Conservation (phyloP, 2,113 vertebrate genomes). For the Ailuropoda melanoleuca region DNA sequence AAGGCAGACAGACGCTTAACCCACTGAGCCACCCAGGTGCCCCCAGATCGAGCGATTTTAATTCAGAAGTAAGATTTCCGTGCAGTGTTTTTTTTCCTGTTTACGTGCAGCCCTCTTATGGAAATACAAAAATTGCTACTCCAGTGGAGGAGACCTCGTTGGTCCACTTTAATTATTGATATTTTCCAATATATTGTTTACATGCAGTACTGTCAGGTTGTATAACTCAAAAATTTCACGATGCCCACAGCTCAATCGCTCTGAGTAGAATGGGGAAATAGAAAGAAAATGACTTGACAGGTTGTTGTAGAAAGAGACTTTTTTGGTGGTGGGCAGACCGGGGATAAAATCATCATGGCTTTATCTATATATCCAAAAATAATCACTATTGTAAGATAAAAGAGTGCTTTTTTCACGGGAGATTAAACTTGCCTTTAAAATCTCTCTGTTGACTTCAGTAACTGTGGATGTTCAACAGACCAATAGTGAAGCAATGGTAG, state of each 20-base stretch:
- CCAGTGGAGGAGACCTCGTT: background rate
- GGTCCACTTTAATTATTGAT: background rate
- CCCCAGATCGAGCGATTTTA: background rate
- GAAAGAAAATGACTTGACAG: background rate
- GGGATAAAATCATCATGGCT: background rate
- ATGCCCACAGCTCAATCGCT: background rate
- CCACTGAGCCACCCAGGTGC: background rate
- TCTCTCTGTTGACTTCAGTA: background rate
- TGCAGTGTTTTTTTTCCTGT: background rate
- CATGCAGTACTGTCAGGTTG: background rate
- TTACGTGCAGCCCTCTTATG: background rate
- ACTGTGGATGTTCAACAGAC: background rate
- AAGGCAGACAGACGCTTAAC: background rate
- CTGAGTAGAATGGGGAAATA: background rate
- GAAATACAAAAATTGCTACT: background rate
- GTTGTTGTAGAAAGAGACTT: background rate
- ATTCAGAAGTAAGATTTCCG: background rate
- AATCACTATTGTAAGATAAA: background rate
- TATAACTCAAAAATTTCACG: background rate
- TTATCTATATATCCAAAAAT: background rate
- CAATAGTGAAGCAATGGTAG: background rate
- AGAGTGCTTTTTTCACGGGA: background rate
- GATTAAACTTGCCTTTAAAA: background rate
- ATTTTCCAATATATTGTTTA: slow-evolving; percentile 25
- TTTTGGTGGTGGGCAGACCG: background rate